Percentiles rank a stretch among this genome's conserved stretches.
Conservation (phyloP, 1,140 invertebrate genomes). For the Micrasema longulum region DNA sequence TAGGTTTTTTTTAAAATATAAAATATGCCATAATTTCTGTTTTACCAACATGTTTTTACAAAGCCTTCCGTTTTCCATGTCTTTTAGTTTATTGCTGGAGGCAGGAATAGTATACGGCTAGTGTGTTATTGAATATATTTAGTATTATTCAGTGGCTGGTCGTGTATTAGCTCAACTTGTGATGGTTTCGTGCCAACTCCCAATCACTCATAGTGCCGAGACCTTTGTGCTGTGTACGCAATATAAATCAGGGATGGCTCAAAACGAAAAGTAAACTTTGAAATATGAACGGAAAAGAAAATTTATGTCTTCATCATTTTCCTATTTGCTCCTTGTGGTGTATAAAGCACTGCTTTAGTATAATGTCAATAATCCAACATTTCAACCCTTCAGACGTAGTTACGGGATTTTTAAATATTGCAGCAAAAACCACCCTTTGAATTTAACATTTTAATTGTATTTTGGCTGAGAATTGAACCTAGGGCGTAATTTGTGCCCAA, state of each 20-base stretch:
- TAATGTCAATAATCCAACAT: no score
- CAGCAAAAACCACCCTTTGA: no score
- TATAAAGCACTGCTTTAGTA: no score
- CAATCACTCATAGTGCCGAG: constrained; percentile 49
- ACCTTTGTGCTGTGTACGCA: constrained; percentile 42
- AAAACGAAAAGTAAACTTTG: no score
- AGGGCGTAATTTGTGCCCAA: no score
- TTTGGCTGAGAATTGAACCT: no score
- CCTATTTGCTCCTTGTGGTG: no score
- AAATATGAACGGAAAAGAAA: no score
- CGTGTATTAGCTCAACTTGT: constrained; percentile 28
- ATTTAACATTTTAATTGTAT: no score
- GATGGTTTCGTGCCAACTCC: constrained; percentile 54
- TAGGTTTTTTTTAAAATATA: background rate
- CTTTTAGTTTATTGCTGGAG: background rate
- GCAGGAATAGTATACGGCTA: background rate
- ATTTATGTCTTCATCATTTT: no score
- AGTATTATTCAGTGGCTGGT: background rate
- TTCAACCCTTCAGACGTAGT: no score
- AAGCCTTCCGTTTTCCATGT: background rate
- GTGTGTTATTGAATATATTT: background rate
- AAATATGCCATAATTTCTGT: background rate
- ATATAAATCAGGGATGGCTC: background rate
- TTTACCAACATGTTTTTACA: background rate
- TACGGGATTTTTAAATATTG: no score